Conservation (phyloP, 2,113 vertebrate genomes). For the Athene noctua region DNA sequence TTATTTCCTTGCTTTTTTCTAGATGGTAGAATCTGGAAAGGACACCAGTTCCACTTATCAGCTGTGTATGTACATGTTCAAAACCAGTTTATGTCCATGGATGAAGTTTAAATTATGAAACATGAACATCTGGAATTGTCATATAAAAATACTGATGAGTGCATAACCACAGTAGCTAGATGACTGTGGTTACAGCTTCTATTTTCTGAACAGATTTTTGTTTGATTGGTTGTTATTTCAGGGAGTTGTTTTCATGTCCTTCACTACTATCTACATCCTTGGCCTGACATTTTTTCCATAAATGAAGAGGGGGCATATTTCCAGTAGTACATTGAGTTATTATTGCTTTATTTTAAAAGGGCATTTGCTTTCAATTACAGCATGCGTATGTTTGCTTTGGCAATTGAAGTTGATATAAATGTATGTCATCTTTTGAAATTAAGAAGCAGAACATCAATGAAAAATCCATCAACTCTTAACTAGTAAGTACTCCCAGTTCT, state of each 20-base stretch:
- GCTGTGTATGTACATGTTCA: background rate
- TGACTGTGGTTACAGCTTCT: too few species aligned
- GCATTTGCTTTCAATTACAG: background rate
- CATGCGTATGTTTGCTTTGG: background rate
- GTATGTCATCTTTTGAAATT: background rate
- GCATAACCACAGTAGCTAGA: background rate
- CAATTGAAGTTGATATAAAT: background rate
- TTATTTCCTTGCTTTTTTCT: background rate
- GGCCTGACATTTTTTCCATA: background rate
- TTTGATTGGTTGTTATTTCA: background rate
- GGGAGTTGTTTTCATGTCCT: background rate
- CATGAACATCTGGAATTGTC: background rate
- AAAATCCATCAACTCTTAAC: conserved; percentile 29
- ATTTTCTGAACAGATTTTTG: background rate
- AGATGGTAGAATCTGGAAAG: background rate
- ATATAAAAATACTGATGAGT: background rate
- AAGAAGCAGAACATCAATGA: background rate
- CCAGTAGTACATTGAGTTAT: background rate
- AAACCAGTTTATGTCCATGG: background rate
- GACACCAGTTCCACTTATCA: background rate
- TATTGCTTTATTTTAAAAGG: background rate
- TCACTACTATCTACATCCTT: background rate
- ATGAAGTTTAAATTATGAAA: background rate
- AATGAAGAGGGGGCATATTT: background rate
- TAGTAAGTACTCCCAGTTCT: background rate